Base-by-base conservation (phyloP, 35 echinoderm and acorn worm species). In the Lytechinus variegatus region DNA sequence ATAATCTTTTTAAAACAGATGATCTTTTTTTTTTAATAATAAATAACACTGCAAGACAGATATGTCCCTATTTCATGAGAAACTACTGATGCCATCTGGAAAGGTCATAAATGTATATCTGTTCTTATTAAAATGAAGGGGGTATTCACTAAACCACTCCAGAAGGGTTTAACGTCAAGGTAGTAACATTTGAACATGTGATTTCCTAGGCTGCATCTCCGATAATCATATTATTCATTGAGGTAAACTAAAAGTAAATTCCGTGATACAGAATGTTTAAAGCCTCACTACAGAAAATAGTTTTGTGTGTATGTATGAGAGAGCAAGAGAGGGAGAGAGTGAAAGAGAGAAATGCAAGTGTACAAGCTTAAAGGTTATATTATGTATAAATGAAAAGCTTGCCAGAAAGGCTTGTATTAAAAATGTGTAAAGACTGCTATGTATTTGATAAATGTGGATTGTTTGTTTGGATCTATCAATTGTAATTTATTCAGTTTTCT, bases 401-500 rank as follows among this genome's bases (percentile, higher is more conserved):
- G 88, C 88, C 88, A 90, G 52, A 52, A 52, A 52, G 88, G 88
- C 88, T 90, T 28, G 33, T 44, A 44, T 44, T 44, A 51, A 90
- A 52, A 90, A 90, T 33, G 52, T 90, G 52, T 90, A 90, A 51
- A 90, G 52, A 90, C 12, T 79, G 66, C 16, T 79, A 79, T 79
- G 66, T 79, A 79, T 79, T 79, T 79, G 66, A 79, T 79, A 24
- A 16, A 79, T 79, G 19, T 79, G 19, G 66, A 16, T 24, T 27
- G 66, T 79, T 79, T 79, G 66, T 58, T 58, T 79, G 66, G n/a
- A 79, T 79, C 19, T 79, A 79, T 79, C 66, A 16, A 24, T 79
- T 79, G 66, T 79, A 79, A 79, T 79, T 79, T 79, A 79, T 79
- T 79, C 4, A 79, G 66, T 79, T 79, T 44, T 79, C 19, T 79